Base-by-base conservation (phyloP, 2,797 vertebrate genomes). In the Cossypha heuglini region DNA sequence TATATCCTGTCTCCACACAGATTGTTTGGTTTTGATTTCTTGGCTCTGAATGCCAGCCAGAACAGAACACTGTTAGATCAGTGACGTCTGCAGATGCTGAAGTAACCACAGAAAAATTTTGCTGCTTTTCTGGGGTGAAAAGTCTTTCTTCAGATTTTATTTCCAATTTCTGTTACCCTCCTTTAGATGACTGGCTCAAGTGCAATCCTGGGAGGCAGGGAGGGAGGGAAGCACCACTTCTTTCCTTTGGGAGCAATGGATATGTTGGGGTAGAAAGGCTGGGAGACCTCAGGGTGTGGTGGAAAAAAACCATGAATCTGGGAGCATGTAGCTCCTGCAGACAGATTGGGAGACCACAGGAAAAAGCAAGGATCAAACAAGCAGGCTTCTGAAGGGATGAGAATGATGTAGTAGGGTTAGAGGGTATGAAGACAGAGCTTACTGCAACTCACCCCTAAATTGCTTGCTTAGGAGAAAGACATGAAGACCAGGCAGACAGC, bases 331-430 rank as follows among this genome's bases (percentile, higher is more conserved):
- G 42, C 49, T 94, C 58, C 54, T 49, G n/a, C 45, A 68, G 54
- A 38, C 38, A 74, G 19, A 46, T 1, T 78, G 73, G 62, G 54
- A 88, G 38, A 88, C 73, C 69, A 78, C 66, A 84, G 76, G 40
- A 81, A 88, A 75, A 54, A 90, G 25, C 38, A 92, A 81, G 77
- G 74, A 94, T 88, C 62, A 95, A 84, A 86, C 21, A 78, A 55
- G 9, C 26, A 75, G 16, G 28, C 25, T 75, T 94, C 69, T 75
- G 49, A 86, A 68, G 49, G n/a, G 35, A 48, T 31, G 16, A 72
- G 80, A 90, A 88, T 78, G 62, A 62, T 0, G 1, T 7, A 78
- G 5, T 11, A 62, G 21, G 19, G 28, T 46, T 52, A 58, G 73
- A 86, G 46, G 26, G 45, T 49, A n/a, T 1, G 6, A 67, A 85